Base-by-base conservation (phyloP, 2,113 vertebrate species). In the Neopipo cinnamomea region DNA sequence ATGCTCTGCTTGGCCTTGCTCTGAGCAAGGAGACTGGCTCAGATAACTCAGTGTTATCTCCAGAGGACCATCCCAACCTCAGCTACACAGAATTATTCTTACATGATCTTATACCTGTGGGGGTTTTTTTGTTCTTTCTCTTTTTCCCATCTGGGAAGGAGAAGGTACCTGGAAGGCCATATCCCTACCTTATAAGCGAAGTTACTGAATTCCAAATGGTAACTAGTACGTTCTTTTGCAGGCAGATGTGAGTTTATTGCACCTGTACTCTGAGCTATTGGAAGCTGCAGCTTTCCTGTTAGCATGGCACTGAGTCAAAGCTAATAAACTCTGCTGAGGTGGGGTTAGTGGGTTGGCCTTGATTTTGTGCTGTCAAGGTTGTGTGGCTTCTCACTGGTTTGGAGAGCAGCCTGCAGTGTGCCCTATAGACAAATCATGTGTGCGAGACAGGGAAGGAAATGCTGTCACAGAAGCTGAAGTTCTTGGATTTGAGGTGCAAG, bases 391-490 rank as follows among this genome's bases (percentile, higher is more conserved):
- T 78, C 27, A 12, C 8, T 55, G 65, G 30, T 47, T 61, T 75
- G 66, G 58, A 85, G 52, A 82, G 23, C 65, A 21, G 6, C 65
- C 46, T 92, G 61, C 23, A 21, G 20, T 31, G 33, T 89, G 59
- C 18, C 31, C 47, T 33, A 0, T 8, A n/a, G 52, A 24, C 8
- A 47, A 5, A 41, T 41, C 14, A 7, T 5, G 3, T 47, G 22
- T 68, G 42, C 27, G 16, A 5, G 58, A 47, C 52, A 24, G 39
- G 44, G 59, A 42, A 68, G 28, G 12, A 41, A 6, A 20, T 55
- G 21, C 35, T 78, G 21, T 75, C 0, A 0, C 3, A 56, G 70
- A 78, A 86, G 47, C 14, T 82, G 49, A 56, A 94, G 65, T 84
- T 87, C 27, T 37, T 91, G 47, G 33, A 12, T 55, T 50, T 72